Percentiles rank a stretch among this genome's conserved stretches.
Conservation (phyloP, 2,888 invertebrate species). For the Choreutis nemorana region DNA sequence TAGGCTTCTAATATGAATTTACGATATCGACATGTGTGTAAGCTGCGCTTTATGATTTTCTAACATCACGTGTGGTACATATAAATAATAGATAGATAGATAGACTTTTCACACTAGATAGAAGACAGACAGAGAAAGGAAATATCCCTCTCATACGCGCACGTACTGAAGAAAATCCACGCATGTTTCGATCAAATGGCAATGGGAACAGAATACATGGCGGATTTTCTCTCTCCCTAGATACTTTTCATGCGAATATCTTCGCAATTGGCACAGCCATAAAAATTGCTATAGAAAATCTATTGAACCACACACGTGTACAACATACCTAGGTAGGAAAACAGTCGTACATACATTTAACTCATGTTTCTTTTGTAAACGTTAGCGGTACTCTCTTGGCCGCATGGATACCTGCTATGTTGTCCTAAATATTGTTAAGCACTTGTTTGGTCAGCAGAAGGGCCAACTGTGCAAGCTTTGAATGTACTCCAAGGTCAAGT, state of each 20-base stretch:
- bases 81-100: background rate
- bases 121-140: conserved; percentile 14
- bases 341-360: no score
- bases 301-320: no score
- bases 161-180: no score
- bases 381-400: background rate
- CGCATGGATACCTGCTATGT: background rate
- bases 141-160: background rate
- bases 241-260: no score
- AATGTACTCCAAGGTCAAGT: conserved; percentile 30
- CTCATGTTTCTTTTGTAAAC: no score
- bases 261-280: no score
- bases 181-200: no score
- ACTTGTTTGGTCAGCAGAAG: conserved; percentile 6
- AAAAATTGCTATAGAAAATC: no score
- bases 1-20: conserved; percentile 26
- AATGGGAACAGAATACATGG: no score
- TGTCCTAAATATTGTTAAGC: background rate
- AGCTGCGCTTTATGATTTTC: no score
- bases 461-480: conserved; percentile 17
- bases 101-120: conserved; percentile 11
- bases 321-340: no score
- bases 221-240: no score
- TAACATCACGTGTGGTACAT: conserved; percentile 5
- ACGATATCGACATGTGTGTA: conserved; percentile 5